A percentile compares a stretch with the other conserved stretches of the same genome.
phyloP scores from a whole-genome alignment of 2,797 vertebrate genomes.

The Hylomyscus alleni region DNA sequence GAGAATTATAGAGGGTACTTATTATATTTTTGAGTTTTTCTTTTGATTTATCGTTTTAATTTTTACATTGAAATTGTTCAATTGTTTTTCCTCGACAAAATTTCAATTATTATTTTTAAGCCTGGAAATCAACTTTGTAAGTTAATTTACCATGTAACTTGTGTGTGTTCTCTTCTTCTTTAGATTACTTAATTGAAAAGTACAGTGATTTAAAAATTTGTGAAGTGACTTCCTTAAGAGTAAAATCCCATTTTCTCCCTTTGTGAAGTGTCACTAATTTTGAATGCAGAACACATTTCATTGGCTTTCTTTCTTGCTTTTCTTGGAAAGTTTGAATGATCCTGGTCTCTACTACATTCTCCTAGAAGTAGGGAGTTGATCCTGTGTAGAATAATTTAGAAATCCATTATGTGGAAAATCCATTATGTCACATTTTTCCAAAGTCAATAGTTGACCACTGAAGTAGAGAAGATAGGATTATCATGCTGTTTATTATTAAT shows the following conservation, averaged over 20 bases:
- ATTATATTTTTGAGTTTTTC: not conserved
- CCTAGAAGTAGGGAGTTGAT: not conserved
- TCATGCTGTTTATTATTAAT: constrained; percentile 33
- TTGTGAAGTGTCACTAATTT: constrained; percentile 6
- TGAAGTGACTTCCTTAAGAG: constrained; percentile 13
- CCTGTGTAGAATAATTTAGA: not conserved
- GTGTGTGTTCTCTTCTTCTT: not conserved
- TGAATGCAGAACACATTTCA: not conserved
- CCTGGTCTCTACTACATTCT: constrained; percentile 12
- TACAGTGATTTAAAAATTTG: not conserved
- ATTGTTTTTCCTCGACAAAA: constrained; percentile 1
- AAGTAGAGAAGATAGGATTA: not conserved
- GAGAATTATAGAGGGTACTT: not conserved
- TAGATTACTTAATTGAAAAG: not conserved
- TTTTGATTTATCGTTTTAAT: not conserved
- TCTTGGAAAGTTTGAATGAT: constrained; percentile 15
- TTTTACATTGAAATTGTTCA: constrained; percentile 35
- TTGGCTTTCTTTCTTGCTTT: not conserved
- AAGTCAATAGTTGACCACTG: not conserved
- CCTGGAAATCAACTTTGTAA: not conserved
- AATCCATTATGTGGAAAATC: constrained; percentile 11
- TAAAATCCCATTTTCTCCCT: constrained; percentile 8
- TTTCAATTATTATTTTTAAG: not conserved
- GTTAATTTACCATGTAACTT: not conserved
- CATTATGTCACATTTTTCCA: not conserved